Conservation (phyloP, 2,888 invertebrate genomes). For the Macropis europaea region DNA sequence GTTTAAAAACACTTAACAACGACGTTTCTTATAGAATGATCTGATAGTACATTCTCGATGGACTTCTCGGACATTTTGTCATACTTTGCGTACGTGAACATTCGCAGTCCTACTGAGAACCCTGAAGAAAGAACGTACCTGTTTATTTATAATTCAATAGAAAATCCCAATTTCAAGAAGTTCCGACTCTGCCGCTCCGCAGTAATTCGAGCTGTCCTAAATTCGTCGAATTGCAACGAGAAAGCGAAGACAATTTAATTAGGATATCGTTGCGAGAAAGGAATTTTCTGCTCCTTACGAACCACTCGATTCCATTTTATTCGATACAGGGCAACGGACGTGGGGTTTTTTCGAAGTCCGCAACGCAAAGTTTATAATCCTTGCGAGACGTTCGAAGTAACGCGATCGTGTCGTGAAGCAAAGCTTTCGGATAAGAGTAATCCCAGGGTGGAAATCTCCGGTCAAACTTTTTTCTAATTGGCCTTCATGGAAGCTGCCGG, state of each 20-base stretch:
- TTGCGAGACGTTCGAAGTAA: slow-evolving; percentile 53
- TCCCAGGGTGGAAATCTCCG: slow-evolving; percentile 33
- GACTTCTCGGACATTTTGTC: too few species aligned
- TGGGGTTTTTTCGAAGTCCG: slow-evolving; percentile 18
- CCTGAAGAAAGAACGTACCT: too few species aligned
- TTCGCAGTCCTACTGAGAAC: too few species aligned
- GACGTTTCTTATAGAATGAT: too few species aligned
- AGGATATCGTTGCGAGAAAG: neutral
- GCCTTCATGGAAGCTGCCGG: slow-evolving; percentile 24
- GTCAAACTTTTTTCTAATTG: slow-evolving; percentile 66
- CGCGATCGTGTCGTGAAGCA: slow-evolving; percentile 49
- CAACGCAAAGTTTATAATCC: slow-evolving; percentile 65
- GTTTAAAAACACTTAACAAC: too few species aligned
- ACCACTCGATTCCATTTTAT: neutral
- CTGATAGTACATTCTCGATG: too few species aligned
- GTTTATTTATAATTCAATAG: too few species aligned
- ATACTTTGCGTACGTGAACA: too few species aligned
- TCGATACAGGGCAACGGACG: neutral
- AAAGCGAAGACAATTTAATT: slow-evolving; percentile 17
- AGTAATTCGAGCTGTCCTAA: neutral
- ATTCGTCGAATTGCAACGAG: neutral
- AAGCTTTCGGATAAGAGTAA: slow-evolving; percentile 65
- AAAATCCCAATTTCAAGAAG: too few species aligned
- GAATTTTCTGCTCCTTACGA: neutral
- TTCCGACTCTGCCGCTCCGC: too few species aligned